phyloP scores from a whole-genome alignment of 2,113 vertebrate genomes.

The Panthera leo region DNA sequence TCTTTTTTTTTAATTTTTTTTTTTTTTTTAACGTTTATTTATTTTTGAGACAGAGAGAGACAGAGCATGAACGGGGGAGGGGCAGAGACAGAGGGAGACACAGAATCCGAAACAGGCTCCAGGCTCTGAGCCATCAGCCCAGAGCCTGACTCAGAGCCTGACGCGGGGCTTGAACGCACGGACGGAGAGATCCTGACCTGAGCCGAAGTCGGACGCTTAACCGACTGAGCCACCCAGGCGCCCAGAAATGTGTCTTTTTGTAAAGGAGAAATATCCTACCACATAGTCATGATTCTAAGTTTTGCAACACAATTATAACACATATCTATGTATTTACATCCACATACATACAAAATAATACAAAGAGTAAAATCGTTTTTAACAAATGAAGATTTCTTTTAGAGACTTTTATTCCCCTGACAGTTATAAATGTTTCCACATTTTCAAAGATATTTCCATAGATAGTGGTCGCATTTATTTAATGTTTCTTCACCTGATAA shows the following conservation, averaged over 20 bases:
- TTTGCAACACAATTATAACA: background rate
- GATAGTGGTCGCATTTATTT: fast-evolving
- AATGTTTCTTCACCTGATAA: background rate
- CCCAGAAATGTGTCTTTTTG: background rate
- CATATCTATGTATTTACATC: background rate
- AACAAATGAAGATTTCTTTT: background rate
- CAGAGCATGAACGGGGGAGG: too few relatives aligned
- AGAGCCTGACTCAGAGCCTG: too few relatives aligned
- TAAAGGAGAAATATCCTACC: background rate
- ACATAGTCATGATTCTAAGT: background rate
- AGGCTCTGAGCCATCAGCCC: too few relatives aligned
- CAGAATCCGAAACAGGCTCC: too few relatives aligned
- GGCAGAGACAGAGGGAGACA: too few relatives aligned
- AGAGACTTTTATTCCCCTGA: background rate
- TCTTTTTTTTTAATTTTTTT: background rate
- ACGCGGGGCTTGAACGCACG: too few relatives aligned
- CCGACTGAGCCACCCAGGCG: too few relatives aligned
- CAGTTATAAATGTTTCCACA: background rate
- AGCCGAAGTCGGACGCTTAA: too few relatives aligned
- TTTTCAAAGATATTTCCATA: background rate
- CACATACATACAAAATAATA: background rate
- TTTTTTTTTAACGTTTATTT: too few relatives aligned
- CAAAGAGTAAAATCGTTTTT: background rate
- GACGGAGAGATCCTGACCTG: too few relatives aligned
- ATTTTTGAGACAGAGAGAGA: too few relatives aligned